phyloP scores from a whole-genome alignment of 2,113 vertebrate genomes.

The Percopsis transmontana region DNA sequence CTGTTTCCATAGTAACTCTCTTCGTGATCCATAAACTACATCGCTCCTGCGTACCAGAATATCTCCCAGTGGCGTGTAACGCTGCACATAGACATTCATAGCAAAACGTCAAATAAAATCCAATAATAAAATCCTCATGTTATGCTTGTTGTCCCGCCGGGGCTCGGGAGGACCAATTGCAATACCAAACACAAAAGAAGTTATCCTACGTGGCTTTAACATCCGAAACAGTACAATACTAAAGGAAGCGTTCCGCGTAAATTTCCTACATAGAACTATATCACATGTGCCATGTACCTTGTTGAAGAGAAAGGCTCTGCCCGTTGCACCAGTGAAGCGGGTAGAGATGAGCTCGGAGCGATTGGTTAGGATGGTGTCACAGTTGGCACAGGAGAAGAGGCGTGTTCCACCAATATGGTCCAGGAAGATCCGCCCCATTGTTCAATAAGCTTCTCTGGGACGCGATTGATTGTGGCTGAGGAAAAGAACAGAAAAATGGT shows the following conservation, averaged over 20 bases:
- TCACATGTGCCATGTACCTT: conserved; percentile 78
- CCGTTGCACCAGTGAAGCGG: conserved; percentile 95
- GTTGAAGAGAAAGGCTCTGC: conserved; percentile 97
- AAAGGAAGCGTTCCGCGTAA: background rate
- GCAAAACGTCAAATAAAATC: too few species aligned
- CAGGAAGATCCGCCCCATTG: conserved; percentile 96
- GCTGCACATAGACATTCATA: too few species aligned
- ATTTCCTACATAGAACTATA: background rate
- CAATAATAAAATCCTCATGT: too few species aligned
- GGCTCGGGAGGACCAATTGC: too few species aligned
- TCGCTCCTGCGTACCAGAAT: too few species aligned
- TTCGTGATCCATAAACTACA: too few species aligned
- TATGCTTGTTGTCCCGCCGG: too few species aligned
- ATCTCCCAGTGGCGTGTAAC: too few species aligned
- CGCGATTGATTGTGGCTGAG: conserved; percentile 2
- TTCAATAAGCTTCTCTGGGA: conserved; percentile 22
- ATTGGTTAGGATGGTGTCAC: conserved; percentile 96
- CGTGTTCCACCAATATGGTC: conserved; percentile 98
- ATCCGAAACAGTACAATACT: too few species aligned
- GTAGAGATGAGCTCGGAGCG: conserved; percentile 97
- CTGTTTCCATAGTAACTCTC: too few species aligned
- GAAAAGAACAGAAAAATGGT: background rate
- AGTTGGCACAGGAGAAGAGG: conserved; percentile 97
- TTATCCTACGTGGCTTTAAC: too few species aligned
- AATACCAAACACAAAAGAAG: too few species aligned